These are phyloP conservation scores for Eledona agricola DNA, from an alignment of 2,888 invertebrate species.

Conservation along the genomic window DNA sequence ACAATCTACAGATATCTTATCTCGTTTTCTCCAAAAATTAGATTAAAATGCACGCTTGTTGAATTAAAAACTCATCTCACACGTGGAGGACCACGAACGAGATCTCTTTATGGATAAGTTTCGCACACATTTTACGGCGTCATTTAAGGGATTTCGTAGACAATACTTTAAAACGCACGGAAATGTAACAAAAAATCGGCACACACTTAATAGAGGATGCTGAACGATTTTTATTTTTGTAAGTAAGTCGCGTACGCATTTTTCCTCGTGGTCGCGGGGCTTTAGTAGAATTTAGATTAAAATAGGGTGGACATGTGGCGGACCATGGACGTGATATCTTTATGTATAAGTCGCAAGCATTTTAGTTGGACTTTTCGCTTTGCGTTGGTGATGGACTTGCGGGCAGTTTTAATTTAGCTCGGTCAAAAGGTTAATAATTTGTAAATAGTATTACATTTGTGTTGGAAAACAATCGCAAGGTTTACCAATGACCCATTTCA, in stretches of 20 bases:
- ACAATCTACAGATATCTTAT: slow-evolving; percentile 27
- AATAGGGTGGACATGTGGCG: no score
- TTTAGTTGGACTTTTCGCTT: no score
- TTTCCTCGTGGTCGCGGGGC: no score
- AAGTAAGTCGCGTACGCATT: no score
- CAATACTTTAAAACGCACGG: neutral
- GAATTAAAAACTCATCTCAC: slow-evolving; percentile 11
- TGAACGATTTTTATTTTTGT: neutral
- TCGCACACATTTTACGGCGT: no score
- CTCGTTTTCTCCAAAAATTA: slow-evolving; percentile 20
- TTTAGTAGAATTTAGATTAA: no score
- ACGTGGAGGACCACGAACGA: slow-evolving; percentile 26
- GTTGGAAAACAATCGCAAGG: slow-evolving; percentile 21
- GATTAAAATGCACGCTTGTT: slow-evolving; percentile 18
- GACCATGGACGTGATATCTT: no score
- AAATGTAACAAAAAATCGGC: no score
- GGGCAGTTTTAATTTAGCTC: slow-evolving; percentile 7
- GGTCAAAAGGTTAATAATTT: slow-evolving; percentile 13
- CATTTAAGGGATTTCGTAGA: no score
- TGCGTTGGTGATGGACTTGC: no score
- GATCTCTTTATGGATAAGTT: slow-evolving; percentile 5
- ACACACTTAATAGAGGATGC: neutral
- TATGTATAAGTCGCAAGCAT: no score
- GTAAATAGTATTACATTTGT: slow-evolving; percentile 3
- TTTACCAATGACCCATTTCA: slow-evolving; percentile 18